These are phyloP conservation scores for Sialis fuliginosa DNA, from an alignment of 2,888 invertebrate species.

Conservation along the genomic window DNA sequence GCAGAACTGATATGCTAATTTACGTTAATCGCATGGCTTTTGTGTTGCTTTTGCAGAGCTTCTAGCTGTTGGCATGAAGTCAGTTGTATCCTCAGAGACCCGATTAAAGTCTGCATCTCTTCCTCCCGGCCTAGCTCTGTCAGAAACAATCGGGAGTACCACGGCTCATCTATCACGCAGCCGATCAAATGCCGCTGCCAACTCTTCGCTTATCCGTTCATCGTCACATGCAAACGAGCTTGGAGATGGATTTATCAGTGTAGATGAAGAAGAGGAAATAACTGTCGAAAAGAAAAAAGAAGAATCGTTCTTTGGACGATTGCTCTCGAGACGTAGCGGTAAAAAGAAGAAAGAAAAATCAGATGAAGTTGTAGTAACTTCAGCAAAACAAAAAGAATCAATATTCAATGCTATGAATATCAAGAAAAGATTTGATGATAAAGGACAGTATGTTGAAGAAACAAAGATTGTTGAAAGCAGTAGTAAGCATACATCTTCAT, in stretches of 20 bases:
- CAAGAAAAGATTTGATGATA: conserved; percentile 32
- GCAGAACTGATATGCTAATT: not conserved
- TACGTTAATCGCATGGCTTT: conserved; percentile 5
- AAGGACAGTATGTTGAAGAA: conserved; percentile 32
- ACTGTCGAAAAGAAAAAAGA: conserved; percentile 29
- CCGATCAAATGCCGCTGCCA: conserved; percentile 18
- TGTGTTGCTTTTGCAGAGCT: conserved; percentile 4
- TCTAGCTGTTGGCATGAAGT: not conserved
- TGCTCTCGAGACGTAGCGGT: conserved; percentile 50
- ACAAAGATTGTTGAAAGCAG: conserved; percentile 16
- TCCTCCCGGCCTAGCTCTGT: conserved; percentile 39
- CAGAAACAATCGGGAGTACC: conserved; percentile 26
- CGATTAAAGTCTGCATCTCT: conserved; percentile 45
- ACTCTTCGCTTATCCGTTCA: conserved; percentile 1
- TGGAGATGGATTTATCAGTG: conserved; percentile 15
- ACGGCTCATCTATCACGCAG: conserved; percentile 32
- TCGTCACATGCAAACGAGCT: conserved; percentile 4
- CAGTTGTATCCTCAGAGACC: conserved; percentile 26
- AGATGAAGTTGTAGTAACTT: not conserved
- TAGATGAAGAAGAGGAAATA: conserved; percentile 22
- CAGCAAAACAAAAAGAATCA: conserved; percentile 23
- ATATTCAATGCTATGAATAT: conserved; percentile 22
- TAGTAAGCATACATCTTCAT: conserved; percentile 14
- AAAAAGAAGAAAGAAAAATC: conserved; percentile 44
- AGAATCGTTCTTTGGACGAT: conserved; percentile 43